Evolutionary conservation across 2,113 vertebrate genomes (phyloP).

Genomic region (Dasyornis broadbenti): DNA sequence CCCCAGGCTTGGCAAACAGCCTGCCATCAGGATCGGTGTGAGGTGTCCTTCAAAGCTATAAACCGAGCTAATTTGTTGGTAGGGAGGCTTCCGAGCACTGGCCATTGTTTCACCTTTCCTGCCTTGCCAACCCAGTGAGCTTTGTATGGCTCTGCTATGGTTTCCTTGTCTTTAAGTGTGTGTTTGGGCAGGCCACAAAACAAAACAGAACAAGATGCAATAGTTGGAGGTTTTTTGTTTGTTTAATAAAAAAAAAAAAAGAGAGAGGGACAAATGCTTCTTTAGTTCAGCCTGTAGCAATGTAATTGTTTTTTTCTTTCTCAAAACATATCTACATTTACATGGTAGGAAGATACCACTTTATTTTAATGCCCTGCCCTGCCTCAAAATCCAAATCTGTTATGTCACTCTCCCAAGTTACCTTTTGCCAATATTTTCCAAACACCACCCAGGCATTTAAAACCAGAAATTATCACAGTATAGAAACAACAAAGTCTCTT

Average conservation of each 20-base stretch:
- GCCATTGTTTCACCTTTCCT: background rate
- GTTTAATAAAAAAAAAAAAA: background rate
- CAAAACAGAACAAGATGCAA: background rate
- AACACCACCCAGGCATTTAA: conserved; percentile 12
- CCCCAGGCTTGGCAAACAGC: background rate
- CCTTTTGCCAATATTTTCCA: conserved; percentile 10
- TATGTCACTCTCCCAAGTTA: background rate
- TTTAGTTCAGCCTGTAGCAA: background rate
- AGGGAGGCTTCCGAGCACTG: background rate
- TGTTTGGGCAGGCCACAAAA: background rate
- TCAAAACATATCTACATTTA: background rate
- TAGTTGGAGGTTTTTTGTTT: background rate
- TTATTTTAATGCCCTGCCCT: conserved; percentile 21
- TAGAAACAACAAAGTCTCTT: conserved; percentile 15
- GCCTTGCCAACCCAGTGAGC: background rate
- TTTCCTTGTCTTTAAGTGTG: background rate
- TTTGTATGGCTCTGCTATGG: background rate
- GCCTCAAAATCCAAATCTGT: conserved; percentile 17
- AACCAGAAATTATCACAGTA: background rate
- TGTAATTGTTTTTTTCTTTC: background rate
- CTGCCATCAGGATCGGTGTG: background rate
- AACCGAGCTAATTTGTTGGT: background rate
- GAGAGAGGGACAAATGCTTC: background rate
- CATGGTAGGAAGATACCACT: background rate
- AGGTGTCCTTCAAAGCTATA: background rate